Evolutionary conservation across 1,140 invertebrate genomes (phyloP).

Genomic region (Triops longicaudatus): DNA sequence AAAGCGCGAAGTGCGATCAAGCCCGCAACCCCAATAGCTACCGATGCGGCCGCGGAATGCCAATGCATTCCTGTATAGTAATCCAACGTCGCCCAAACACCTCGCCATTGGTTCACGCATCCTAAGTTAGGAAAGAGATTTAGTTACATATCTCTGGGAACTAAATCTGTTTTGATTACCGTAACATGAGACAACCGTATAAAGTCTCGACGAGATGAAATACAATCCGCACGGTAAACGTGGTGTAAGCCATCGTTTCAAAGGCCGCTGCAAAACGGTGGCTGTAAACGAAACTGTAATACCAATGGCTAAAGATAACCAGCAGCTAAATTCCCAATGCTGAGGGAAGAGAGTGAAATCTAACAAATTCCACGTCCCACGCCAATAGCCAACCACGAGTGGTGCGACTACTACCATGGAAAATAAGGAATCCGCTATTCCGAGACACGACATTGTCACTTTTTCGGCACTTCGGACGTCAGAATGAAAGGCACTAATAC

Average conservation of each 20-base stretch:
- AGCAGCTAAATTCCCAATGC: conserved; percentile 48
- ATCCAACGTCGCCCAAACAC: conserved; percentile 66
- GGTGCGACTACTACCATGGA: conserved; percentile 63
- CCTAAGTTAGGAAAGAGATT: conserved; percentile 33
- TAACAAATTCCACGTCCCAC: conserved; percentile 72
- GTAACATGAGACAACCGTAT: conserved; percentile 63
- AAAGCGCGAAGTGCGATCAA: conserved; percentile 56
- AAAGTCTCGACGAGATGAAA: conserved; percentile 60
- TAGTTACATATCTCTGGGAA: conserved; percentile 31
- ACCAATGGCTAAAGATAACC: conserved; percentile 58
- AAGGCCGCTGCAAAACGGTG: conserved; percentile 40
- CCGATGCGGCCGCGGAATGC: conserved; percentile 50
- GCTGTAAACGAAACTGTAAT: conserved; percentile 57
- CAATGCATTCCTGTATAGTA: conserved; percentile 51
- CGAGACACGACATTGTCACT: conserved; percentile 38
- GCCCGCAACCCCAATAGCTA: conserved; percentile 51
- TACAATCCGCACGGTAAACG: conserved; percentile 45
- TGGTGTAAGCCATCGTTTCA: conserved; percentile 25
- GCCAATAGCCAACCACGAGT: conserved; percentile 72
- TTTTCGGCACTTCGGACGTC: background rate
- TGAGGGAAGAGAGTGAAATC: conserved; percentile 58
- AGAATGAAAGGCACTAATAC: background rate
- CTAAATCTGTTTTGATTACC: conserved; percentile 22
- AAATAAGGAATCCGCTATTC: conserved; percentile 58
- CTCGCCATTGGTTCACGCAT: conserved; percentile 75